Percentiles rank a stretch among this genome's conserved stretches.
These are phyloP conservation scores for Pachyseris speciosa DNA, from an alignment of 64 coral and sea anemone species.

Conservation along the genomic window DNA sequence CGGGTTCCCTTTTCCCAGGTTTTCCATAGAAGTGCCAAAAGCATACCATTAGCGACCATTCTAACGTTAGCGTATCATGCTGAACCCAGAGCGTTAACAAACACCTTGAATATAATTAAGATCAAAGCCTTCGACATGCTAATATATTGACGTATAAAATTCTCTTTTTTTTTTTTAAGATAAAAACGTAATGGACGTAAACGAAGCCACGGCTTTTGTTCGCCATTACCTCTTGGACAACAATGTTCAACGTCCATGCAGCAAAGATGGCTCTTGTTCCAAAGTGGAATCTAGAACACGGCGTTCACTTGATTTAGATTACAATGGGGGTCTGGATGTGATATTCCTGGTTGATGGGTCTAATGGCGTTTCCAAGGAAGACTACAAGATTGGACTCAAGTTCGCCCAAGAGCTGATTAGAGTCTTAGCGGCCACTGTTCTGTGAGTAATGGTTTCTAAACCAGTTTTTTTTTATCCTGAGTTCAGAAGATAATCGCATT, in stretches of 20 bases:
- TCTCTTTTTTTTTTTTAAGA: constrained; percentile 11
- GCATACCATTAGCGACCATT: no score
- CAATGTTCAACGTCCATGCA: background rate
- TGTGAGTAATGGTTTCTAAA: background rate
- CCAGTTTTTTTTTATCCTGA: background rate
- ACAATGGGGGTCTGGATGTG: constrained; percentile 46
- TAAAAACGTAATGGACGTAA: constrained; percentile 33
- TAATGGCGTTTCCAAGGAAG: constrained; percentile 34
- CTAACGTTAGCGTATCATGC: no score
- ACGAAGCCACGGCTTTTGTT: constrained; percentile 48
- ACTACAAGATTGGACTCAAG: constrained; percentile 57
- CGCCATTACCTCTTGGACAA: constrained; percentile 16
- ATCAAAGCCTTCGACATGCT: no score
- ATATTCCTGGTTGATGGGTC: constrained; percentile 70
- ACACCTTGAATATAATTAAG: no score
- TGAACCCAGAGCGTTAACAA: no score
- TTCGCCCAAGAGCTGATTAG: constrained; percentile 69
- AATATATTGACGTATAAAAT: background rate
- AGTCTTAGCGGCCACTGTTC: constrained; percentile 47
- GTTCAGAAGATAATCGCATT: no score
- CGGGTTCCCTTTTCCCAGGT: no score
- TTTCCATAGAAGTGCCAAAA: no score
- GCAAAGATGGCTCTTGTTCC: constrained; percentile 9
- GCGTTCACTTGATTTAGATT: constrained; percentile 41
- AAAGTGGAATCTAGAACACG: constrained; percentile 17